Evolutionary conservation across 2,113 vertebrate species (phyloP), one percentile per base, ranked within the genome.

Genomic region (Microcebus griseorufus): DNA sequence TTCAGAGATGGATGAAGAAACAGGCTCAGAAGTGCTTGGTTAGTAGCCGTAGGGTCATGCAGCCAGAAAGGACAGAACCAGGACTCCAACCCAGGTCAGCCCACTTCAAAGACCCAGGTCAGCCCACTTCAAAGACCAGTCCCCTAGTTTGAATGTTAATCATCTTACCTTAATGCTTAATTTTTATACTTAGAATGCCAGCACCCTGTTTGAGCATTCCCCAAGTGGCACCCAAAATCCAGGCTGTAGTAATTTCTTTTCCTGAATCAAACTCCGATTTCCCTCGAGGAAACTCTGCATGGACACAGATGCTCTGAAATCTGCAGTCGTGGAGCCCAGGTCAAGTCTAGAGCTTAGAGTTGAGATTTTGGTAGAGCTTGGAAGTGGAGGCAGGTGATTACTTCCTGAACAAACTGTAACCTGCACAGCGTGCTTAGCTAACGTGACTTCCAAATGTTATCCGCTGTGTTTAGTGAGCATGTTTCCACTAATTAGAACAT

Each of bases 401-500:
- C 32, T 16, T 72, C 29, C 13, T 4, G 13, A 65, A 76, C 2
- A 20, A 32, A 67, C 23, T 1, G 0, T n/a, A 17, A 37, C 60
- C 90, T 48, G 39, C 23, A 2, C 13, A 12, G 51, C 9, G 0
- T 10, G 69, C 53, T 29, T 10, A 10, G 27, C 37, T 20, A 18
- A n/a, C 1, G 9, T 14, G 23, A 2, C 51, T 11, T 76, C 69
- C 17, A 22, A 1, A 22, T 27, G 60, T 42, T 2, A 9, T 29
- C 11, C 0, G 2, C 58, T 42, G 88, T 0, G 4, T 60, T 42
- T 20, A 51, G 39, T 2, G 27, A 51, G 51, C 22, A 1, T 3
- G 4, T 58, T 39, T 51, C 88, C 6, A 0, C 37, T 27, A 39
- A 4, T 85, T 7, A 73, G 80, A 45, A 17, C 3, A 0, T 0